phyloP scores from a whole-genome alignment of 2,113 vertebrate species.

The Mesembrinibis cayennensis region DNA sequence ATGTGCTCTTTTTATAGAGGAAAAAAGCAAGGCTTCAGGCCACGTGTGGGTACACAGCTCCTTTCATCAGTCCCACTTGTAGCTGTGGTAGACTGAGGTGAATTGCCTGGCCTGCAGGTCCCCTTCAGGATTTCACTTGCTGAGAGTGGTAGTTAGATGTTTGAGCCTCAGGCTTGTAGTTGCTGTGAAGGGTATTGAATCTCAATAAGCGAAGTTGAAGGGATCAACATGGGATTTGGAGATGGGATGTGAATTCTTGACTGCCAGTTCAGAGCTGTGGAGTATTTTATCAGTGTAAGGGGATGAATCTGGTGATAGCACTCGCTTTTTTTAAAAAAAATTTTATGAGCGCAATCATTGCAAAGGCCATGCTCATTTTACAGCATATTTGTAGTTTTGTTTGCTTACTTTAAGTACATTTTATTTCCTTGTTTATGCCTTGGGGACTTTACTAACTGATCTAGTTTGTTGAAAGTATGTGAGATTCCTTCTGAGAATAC shows the following conservation, averaged over 20 bases:
- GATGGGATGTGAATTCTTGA: neutral
- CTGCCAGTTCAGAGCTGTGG: neutral
- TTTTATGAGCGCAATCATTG: neutral
- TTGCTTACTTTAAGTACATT: neutral
- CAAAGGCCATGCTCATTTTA: neutral
- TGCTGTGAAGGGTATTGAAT: neutral
- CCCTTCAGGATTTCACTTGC: neutral
- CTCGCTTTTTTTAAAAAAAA: neutral
- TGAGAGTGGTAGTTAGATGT: neutral
- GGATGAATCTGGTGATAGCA: neutral
- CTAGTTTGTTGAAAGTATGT: neutral
- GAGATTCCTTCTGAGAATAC: neutral
- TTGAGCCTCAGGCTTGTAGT: neutral
- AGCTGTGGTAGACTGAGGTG: neutral
- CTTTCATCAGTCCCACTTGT: neutral
- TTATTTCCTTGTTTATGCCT: neutral
- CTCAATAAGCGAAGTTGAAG: neutral
- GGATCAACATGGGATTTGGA: neutral
- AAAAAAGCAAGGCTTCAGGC: neutral
- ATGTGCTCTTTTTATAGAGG: neutral
- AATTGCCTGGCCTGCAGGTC: too few relatives aligned
- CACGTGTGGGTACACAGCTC: fast-evolving
- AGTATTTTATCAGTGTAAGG: neutral
- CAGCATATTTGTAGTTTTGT: neutral
- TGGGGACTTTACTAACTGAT: neutral